Evolutionary conservation across 1,140 invertebrate species (phyloP).

Genomic region (Bombus polaris): DNA sequence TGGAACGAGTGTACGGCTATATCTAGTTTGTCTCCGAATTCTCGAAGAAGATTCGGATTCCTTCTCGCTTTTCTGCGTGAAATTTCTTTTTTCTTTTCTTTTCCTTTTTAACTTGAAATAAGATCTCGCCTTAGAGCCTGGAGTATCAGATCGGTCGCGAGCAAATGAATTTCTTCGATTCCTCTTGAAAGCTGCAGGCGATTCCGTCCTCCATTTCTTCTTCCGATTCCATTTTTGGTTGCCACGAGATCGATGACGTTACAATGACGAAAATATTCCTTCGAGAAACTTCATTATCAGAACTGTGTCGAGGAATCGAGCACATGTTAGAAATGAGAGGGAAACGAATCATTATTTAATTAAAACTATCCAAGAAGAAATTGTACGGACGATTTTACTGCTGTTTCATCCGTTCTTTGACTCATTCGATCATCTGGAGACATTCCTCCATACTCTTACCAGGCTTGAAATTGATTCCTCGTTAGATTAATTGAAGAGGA

Average conservation of each 20-base stretch:
- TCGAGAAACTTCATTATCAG: not conserved
- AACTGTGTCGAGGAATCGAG: not conserved
- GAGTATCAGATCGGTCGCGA: not conserved
- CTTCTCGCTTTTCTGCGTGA: not conserved
- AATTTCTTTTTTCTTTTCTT: too few species aligned
- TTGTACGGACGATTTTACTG: slow-evolving; percentile 31
- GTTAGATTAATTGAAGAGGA: slow-evolving; percentile 49
- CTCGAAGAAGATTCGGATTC: not conserved
- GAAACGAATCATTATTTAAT: slow-evolving; percentile 62
- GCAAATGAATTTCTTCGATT: slow-evolving; percentile 6
- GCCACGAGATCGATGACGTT: not conserved
- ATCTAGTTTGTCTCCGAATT: not conserved
- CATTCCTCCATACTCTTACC: slow-evolving; percentile 16
- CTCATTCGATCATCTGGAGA: not conserved
- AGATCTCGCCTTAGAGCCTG: not conserved
- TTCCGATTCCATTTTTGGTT: too few species aligned
- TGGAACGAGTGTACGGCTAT: not conserved
- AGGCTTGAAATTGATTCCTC: slow-evolving; percentile 42
- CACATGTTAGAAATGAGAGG: not conserved
- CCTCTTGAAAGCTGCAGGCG: too few species aligned
- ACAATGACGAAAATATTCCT: slow-evolving; percentile 6
- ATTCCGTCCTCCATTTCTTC: not conserved
- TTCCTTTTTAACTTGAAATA: not conserved
- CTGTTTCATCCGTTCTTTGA: slow-evolving; percentile 23
- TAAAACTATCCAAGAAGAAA: slow-evolving; percentile 58